These are phyloP conservation scores for Myotis brandtii DNA, from an alignment of 2,113 vertebrate genomes.

Conservation along the genomic window DNA sequence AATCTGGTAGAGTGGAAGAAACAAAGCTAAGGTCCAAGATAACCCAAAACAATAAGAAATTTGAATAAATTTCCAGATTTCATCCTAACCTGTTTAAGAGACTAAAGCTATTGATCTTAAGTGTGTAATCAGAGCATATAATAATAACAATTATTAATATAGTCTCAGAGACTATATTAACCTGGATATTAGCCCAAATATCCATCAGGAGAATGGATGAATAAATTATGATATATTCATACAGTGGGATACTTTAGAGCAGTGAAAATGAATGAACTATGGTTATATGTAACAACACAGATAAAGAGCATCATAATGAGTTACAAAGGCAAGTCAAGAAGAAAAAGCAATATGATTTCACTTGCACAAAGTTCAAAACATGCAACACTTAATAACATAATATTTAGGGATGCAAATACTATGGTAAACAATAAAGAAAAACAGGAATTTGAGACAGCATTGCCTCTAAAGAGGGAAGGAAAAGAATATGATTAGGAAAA, in stretches of 20 bases:
- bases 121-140: background rate
- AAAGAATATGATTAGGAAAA: background rate
- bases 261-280: conserved; percentile 35
- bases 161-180: background rate
- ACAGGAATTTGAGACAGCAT: background rate
- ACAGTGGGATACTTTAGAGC: background rate
- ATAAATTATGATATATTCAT: conserved; percentile 25
- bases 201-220: background rate
- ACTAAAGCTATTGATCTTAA: background rate
- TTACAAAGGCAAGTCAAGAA: conserved; percentile 41
- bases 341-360: background rate
- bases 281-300: background rate
- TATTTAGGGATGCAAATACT: conserved; percentile 15
- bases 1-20: background rate
- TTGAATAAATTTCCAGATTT: conserved; percentile 36
- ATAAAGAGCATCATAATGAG: background rate
- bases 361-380: conserved; percentile 13
- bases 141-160: conserved; percentile 18
- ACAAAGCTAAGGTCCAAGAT: background rate
- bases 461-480: background rate
- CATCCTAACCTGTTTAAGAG: conserved; percentile 24
- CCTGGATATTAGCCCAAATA: background rate
- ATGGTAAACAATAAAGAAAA: conserved; percentile 27
- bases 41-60: conserved; percentile 4
- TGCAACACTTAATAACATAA: background rate